Percentiles rank a stretch among this genome's conserved stretches.
Evolutionary conservation across 1,140 invertebrate genomes (phyloP).

Genomic region (Goniozus legneri): DNA sequence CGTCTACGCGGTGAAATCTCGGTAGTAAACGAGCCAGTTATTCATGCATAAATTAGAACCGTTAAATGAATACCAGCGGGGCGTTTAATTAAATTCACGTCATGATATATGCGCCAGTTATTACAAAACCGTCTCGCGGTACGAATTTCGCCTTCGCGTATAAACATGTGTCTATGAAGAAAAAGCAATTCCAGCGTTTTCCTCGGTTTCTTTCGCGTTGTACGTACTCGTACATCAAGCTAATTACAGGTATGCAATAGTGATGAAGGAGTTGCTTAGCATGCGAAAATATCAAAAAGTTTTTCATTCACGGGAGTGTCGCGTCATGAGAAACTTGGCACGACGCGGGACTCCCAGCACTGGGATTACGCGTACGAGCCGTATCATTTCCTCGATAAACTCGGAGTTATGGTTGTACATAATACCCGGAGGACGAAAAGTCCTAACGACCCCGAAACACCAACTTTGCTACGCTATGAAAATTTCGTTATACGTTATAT

Average conservation of each 20-base stretch:
- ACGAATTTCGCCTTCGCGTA: constrained; percentile 17
- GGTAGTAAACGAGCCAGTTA: constrained; percentile 40
- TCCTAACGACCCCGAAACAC: no score
- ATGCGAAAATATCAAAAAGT: no score
- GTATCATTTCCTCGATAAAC: constrained; percentile 31
- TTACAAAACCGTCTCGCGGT: constrained; percentile 39
- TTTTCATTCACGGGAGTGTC: constrained; percentile 7
- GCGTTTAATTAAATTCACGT: constrained; percentile 53
- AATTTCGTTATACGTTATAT: no score
- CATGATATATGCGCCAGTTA: constrained; percentile 50
- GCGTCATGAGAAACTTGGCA: no score
- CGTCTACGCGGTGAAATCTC: no score
- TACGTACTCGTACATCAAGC: neutral
- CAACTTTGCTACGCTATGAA: no score
- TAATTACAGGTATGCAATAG: neutral
- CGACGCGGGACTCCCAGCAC: no score
- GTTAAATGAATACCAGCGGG: constrained; percentile 46
- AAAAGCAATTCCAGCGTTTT: no score
- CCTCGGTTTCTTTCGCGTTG: constrained; percentile 24
- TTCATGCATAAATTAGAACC: constrained; percentile 51
- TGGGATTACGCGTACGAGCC: constrained; percentile 16
- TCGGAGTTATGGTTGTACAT: constrained; percentile 20
- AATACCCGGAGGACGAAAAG: constrained; percentile 12
- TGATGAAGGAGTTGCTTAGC: no score
- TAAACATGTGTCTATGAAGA: no score